Conservation (phyloP, 2,888 invertebrate species). For the Platycnemis pennipes region DNA sequence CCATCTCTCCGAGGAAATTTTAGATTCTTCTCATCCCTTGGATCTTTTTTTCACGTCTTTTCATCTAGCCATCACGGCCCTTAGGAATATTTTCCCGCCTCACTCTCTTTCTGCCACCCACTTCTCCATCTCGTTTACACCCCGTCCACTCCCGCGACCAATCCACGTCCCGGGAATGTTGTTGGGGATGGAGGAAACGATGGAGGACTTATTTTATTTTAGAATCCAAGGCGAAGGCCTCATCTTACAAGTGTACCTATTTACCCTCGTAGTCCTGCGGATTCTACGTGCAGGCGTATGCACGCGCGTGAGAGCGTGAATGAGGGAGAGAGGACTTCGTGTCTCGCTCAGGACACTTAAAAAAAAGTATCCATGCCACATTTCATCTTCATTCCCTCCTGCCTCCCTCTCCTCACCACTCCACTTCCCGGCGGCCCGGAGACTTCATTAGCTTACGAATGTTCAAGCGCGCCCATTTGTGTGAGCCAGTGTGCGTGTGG, state of each 20-base stretch:
- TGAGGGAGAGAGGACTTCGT: neutral
- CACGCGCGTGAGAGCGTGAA: neutral
- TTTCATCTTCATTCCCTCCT: slow-evolving; percentile 47
- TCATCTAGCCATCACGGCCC: neutral
- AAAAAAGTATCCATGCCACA: slow-evolving; percentile 8
- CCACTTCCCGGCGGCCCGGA: neutral
- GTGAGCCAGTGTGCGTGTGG: neutral
- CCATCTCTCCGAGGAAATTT: neutral
- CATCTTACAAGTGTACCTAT: slow-evolving; percentile 11
- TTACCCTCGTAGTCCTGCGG: neutral
- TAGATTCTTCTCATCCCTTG: neutral
- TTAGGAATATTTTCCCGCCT: neutral
- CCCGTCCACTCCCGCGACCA: neutral
- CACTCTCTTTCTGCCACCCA: neutral
- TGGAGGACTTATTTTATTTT: neutral
- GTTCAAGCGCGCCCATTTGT: neutral
- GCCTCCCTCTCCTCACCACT: neutral
- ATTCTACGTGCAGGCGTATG: neutral
- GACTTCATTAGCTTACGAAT: slow-evolving; percentile 65
- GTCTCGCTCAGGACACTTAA: neutral
- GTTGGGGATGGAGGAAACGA: neutral
- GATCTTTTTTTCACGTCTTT: neutral
- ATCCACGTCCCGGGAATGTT: slow-evolving; percentile 19
- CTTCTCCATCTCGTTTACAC: neutral
- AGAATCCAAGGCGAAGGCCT: neutral